Evolutionary conservation across 1,140 invertebrate species (phyloP).

Genomic region (Nasonia vitripennis): DNA sequence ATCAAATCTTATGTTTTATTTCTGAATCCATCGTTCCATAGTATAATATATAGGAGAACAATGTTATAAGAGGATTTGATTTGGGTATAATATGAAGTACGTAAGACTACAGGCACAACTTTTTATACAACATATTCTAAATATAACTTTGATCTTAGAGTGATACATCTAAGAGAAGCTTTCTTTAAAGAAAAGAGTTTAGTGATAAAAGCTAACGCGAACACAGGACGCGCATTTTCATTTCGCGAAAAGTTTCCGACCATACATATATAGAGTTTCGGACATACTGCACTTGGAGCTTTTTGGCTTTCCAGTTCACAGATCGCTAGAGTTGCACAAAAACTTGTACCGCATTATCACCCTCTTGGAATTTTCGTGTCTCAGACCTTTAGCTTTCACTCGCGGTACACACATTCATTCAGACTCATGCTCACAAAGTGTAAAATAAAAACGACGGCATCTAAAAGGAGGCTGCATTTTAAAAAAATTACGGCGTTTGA

Average conservation of each 20-base stretch:
- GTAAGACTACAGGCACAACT: no score
- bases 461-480: background rate
- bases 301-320: conserved; percentile 6
- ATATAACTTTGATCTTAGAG: no score
- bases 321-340: background rate
- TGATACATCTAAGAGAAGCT: background rate
- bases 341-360: background rate
- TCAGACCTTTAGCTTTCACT: background rate
- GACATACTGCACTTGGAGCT: background rate
- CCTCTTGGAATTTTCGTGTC: background rate
- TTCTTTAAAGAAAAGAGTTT: background rate
- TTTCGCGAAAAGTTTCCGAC: background rate
- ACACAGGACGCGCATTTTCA: background rate
- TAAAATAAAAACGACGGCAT: background rate
- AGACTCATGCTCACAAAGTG: background rate
- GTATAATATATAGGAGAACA: no score
- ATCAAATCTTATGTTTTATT: no score
- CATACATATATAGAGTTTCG: background rate
- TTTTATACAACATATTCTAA: no score
- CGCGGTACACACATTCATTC: background rate
- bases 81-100: no score
- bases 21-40: no score
- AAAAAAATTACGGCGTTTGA: background rate
- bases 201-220: background rate
- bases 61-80: no score